Evolutionary conservation across 2,888 invertebrate species (phyloP).

Genomic region (Hemistola chrysoprasaria): DNA sequence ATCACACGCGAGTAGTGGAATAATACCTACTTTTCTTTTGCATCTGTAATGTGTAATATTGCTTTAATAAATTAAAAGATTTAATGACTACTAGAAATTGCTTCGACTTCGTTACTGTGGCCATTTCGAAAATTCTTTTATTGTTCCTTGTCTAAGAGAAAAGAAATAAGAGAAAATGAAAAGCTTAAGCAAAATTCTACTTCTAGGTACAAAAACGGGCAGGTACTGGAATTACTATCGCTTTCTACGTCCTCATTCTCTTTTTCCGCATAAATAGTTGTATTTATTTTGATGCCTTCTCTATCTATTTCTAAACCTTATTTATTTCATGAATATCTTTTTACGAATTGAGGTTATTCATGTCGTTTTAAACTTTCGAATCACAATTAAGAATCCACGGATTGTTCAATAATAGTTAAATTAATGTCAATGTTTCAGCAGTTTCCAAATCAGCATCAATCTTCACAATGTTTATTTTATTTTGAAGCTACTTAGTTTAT

Average conservation of each 20-base stretch:
- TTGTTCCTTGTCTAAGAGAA: no score
- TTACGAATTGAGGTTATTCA: not conserved
- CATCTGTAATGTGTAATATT: no score
- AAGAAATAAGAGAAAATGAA: no score
- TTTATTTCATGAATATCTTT: not conserved
- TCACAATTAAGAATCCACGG: constrained; percentile 1
- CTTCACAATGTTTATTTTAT: constrained; percentile 3
- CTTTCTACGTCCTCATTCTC: constrained; percentile 3
- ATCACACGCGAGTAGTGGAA: constrained; percentile 20
- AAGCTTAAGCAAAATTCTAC: no score
- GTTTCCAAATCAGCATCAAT: constrained; percentile 3
- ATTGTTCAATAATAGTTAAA: not conserved
- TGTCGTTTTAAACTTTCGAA: not conserved
- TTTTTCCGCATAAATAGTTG: constrained; percentile 1
- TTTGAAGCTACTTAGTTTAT: constrained; percentile 21
- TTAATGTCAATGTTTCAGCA: not conserved
- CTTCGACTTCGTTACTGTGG: no score
- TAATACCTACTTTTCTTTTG: constrained; percentile 19
- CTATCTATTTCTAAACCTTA: no score
- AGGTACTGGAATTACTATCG: constrained; percentile 1
- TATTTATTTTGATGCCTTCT: not conserved
- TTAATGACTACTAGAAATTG: constrained; percentile 8
- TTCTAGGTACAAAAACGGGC: no score
- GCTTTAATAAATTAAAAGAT: no score
- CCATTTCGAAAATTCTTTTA: no score